phyloP scores from a whole-genome alignment of 1,140 invertebrate species.

The Drosophila auraria region DNA sequence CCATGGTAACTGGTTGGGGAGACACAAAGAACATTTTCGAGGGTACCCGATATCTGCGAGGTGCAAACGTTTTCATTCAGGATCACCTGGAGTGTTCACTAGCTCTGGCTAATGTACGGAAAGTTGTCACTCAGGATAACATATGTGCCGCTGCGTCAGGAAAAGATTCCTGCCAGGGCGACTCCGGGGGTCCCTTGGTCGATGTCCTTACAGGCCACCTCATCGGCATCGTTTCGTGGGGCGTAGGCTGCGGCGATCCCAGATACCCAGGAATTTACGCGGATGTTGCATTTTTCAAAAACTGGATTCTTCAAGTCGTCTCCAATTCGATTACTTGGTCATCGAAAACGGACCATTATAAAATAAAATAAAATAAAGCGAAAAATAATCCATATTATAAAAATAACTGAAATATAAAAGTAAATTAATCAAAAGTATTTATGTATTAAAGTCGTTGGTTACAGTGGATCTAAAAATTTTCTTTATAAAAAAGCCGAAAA shows the following conservation, averaged over 20 bases:
- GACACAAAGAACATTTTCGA: accelerated
- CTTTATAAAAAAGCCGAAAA: too few species aligned
- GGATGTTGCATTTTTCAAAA: neutral
- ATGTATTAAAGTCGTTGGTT: too few species aligned
- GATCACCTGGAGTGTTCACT: neutral
- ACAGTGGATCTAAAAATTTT: too few species aligned
- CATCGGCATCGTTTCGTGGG: neutral
- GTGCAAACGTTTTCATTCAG: neutral
- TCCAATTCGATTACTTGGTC: neutral
- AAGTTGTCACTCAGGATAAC: neutral
- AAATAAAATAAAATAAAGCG: too few species aligned
- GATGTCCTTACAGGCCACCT: neutral
- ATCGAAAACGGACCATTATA: neutral
- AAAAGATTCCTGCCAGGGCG: neutral
- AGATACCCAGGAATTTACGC: neutral
- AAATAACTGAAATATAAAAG: too few species aligned
- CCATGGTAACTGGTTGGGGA: conserved; percentile 2
- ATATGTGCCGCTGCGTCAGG: neutral
- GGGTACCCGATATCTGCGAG: neutral
- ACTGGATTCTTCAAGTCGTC: neutral
- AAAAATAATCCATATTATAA: too few species aligned
- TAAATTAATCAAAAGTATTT: too few species aligned
- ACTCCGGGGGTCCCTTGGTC: neutral
- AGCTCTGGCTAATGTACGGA: neutral
- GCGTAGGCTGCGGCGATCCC: neutral